Evolutionary conservation across 2,888 invertebrate species (phyloP), one percentile per base, ranked within the genome.

Genomic region (Idaea biselata): DNA sequence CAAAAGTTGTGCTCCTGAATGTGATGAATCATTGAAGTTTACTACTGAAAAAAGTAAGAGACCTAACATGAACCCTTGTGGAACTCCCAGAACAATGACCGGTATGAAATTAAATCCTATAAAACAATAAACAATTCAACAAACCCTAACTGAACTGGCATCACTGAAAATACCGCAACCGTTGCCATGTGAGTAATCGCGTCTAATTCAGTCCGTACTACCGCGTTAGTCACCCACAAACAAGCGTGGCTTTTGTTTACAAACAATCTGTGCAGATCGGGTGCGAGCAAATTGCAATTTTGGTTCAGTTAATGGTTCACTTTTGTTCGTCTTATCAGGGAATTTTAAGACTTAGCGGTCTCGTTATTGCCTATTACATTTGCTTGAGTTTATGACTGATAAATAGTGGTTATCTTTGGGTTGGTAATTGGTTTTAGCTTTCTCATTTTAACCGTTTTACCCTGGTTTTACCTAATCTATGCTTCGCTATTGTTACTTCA

Each of bases 231-330:
- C 80, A 79, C 66, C 69, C 68, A 68, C 71, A 66, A 31, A 71
- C 61, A 63, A 63, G 66, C 70, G 67, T 72, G 74, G 63, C 58
- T 67, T 74, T 75, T 78, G 79, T 79, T 79, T 79, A 79, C 79
- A 62, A 79, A 79, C 80, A 79, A 73, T 63, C 55, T 63, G 55
- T 54, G 60, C 33, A 58, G 53, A 66, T 64, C 62, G 59, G 58
- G 63, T 60, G 62, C 65, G 56, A 65, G 16, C 17, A 17, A 55
- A 16, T 55, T 55, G 55, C 55, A 17, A 17, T 55, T 55, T 55
- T 17, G 55, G 55, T 55, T 55, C 55, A 55, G 17, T 55, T 55
- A 55, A 55, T 44, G 11, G 8, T 11, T 44, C 14, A 44, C 44
- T 44, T 44, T 56, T 17, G 17, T 56, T 56, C 8, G 8, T 18